A percentile compares a stretch with the other conserved stretches of the same genome.
These are phyloP conservation scores for Alexandromys fortis DNA, from an alignment of 2,113 vertebrate species.

Conservation along the genomic window DNA sequence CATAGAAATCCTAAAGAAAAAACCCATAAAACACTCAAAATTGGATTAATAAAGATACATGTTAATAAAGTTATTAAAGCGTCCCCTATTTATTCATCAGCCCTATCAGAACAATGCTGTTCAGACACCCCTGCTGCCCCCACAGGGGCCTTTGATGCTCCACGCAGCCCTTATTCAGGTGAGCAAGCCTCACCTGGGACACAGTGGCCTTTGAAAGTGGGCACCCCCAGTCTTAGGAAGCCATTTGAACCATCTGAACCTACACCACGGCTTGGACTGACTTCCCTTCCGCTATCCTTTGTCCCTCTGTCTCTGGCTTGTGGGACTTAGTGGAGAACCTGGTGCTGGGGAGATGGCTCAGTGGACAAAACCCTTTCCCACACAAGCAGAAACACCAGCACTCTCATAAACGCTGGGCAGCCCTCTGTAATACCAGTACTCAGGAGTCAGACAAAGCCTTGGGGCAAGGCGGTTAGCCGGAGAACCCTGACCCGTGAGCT, in stretches of 20 bases:
- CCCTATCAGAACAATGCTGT: neutral
- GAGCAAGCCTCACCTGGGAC: neutral
- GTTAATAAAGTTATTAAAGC: neutral
- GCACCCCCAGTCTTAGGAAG: neutral
- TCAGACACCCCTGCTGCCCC: neutral
- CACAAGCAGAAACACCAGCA: neutral
- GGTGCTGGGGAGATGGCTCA: neutral
- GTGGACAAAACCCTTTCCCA: neutral
- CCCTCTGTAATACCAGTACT: neutral
- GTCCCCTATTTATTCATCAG: neutral
- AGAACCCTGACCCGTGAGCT: neutral
- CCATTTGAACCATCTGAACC: neutral
- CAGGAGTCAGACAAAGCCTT: neutral
- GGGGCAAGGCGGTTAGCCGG: neutral
- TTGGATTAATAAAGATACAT: neutral
- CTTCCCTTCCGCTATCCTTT: neutral
- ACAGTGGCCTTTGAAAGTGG: neutral
- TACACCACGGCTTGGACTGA: neutral
- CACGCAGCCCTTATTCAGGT: neutral
- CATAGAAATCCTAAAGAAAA: conserved; percentile 3
- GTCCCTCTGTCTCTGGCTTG: neutral
- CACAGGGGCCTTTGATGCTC: neutral
- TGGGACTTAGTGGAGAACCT: neutral
- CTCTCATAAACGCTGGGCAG: neutral
- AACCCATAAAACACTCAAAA: neutral